Percentiles rank a stretch among this genome's conserved stretches.
Evolutionary conservation across 2,113 vertebrate genomes (phyloP).

Genomic region (Ploceus nigricollis): DNA sequence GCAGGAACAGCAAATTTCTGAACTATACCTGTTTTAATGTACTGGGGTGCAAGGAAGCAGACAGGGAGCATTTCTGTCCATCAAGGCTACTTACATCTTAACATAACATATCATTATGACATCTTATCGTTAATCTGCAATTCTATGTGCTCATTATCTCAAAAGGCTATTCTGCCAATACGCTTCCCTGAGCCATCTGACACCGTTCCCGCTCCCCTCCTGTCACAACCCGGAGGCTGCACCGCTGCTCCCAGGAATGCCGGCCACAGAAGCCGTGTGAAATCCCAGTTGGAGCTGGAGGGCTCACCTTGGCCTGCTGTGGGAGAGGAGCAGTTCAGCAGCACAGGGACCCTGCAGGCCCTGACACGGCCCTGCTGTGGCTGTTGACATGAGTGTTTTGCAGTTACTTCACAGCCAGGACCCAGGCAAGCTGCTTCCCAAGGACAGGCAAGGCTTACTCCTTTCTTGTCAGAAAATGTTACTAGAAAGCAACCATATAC

Average conservation of each 20-base stretch:
- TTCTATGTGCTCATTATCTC: neutral
- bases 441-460: neutral
- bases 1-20: neutral
- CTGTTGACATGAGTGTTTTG: neutral
- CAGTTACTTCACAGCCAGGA: neutral
- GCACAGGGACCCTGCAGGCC: neutral
- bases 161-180: neutral
- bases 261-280: fast-evolving
- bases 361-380: fast-evolving
- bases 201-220: fast-evolving
- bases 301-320: neutral
- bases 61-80: neutral
- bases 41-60: neutral
- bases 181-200: neutral
- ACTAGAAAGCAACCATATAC: neutral
- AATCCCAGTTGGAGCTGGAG: neutral
- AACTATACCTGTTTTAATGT: neutral
- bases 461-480: neutral
- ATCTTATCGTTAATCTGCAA: fast-evolving
- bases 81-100: neutral
- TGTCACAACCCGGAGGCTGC: neutral
- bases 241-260: neutral
- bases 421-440: neutral
- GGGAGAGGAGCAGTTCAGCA: neutral
- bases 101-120: fast-evolving